Evolutionary conservation across 1,140 invertebrate species (phyloP), one percentile per base, ranked within the genome.

Genomic region (Ips typographus): DNA sequence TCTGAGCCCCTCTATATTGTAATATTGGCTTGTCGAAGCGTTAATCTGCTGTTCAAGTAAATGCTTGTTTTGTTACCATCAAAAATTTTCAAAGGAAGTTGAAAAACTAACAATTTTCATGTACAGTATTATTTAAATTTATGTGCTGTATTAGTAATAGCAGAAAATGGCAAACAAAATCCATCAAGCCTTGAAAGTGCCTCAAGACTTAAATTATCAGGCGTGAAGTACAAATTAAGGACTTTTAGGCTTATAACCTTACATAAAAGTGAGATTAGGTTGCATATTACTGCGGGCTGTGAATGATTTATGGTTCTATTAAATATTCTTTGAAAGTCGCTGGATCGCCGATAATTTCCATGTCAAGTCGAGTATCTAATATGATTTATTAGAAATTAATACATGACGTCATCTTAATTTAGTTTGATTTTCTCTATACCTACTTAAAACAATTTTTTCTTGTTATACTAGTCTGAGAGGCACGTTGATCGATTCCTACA

Each of bases 11-110:
- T 38, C 55, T 44, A 22, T 44, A 6, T 58, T 66, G 53, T 36
- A 47, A 57, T 47, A 56, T 37, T 66, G 3, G 53, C 5, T 49
- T 58, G 58, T 57, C 43, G 41, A 66, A 22, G 55, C 40, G 49
- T 42, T 43, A 37, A 37, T 22, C 22, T 39, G 47, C 7, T 36
- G 51, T 53, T 3, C 52, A 64, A 64, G 40, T 41, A 53, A 49
- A 41, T 61, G 59, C 59, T 61, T 61, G 47, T 61, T 61, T 36
- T 41, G 40, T 49, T 49, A 49, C 7, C 1, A 8, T 2, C 2
- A 2, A 22, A 49, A 49, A 8, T 49, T 49, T 22, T 8, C 2
- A 8, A 49, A 22, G 22, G 22, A 7, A 49, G 2, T 1, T 22
- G 47, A 49, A 7, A 49, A 49, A 49, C 22, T 7, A 49, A 49